Base-by-base conservation (phyloP, 2,888 invertebrate genomes). In the Carpatolechia fugitivella region DNA sequence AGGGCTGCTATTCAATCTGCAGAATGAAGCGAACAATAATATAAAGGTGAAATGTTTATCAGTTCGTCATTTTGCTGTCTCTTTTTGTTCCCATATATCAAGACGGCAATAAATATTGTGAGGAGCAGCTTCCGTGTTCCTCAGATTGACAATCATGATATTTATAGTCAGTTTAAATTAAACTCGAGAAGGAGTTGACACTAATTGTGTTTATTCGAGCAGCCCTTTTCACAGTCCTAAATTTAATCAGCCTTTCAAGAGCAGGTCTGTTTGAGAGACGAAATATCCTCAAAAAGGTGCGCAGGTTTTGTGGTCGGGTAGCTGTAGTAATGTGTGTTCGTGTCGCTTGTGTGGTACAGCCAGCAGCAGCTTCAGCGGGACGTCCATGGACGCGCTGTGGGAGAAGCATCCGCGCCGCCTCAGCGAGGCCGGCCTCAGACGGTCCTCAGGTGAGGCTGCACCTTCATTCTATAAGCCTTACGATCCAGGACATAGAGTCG, bases 391-490 rank as follows among this genome's bases (percentile, higher is more conserved):
- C 82, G 91, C 93, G 70, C 91, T 94, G 57, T 94, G 94, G 94
- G 94, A 94, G 83, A 91, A 91, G 78, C 93, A 94, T 73, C 92
- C 93, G 67, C 92, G 94, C 70, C 92, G 94, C 78, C 92, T 94
- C 77, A 93, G 93, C 87, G 95, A 95, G 89, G 94, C 95, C 70
- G 94, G 94, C 76, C 91, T 94, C 66, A 92, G 94, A 74, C 91
- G 94, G 82, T 93, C 93, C 75, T 94, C 95, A 93, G 95, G 95
- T 95, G 93, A 88, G 82, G 74, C 55, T 52, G 56, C 59, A 59
- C 58, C 7, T 57, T 51, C 59, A 58, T 38, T 55, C 51, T 50
- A 52, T 48, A 35, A 3, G 35, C 56, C 52, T 4, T 24, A 6
- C 24, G 35, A 35, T 35, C n/a, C 8, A 2, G 8, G 8, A n/a